Evolutionary conservation across 2,113 vertebrate species (phyloP).

Genomic region (Chaetodon auriga): DNA sequence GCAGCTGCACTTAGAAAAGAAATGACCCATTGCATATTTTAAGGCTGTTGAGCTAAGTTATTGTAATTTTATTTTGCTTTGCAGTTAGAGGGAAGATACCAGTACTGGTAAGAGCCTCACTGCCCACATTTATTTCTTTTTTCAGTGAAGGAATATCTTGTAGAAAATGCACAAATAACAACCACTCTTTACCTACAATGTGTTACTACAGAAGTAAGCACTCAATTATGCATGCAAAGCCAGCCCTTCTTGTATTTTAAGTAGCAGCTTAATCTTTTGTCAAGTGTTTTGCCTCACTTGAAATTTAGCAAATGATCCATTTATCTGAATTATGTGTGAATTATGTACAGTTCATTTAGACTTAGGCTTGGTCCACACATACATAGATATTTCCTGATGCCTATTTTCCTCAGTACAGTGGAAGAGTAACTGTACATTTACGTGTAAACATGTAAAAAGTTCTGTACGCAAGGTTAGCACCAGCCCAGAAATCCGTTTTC

Average conservation of each 20-base stretch:
- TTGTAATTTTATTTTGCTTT: background rate
- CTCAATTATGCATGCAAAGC: conserved; percentile 26
- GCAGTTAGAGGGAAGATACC: background rate
- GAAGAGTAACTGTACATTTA: no score
- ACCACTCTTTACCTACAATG: conserved; percentile 11
- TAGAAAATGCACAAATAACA: background rate
- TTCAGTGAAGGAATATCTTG: background rate
- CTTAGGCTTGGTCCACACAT: background rate
- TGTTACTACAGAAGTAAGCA: conserved; percentile 11
- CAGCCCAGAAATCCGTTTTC: no score
- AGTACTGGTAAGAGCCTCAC: background rate
- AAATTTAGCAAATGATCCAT: conserved; percentile 29
- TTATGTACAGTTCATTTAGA: background rate
- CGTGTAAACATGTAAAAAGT: no score
- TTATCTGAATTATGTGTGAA: conserved; percentile 29
- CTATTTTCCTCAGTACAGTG: no score
- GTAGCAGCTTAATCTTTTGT: conserved; percentile 29
- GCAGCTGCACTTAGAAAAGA: conserved; percentile 3
- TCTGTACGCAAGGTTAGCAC: no score
- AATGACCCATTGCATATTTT: background rate
- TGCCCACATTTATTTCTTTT: background rate
- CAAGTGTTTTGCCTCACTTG: conserved; percentile 22
- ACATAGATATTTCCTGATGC: no score
- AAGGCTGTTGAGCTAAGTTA: background rate
- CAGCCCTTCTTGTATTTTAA: conserved; percentile 21